phyloP scores from a whole-genome alignment of 1,140 invertebrate species.

The Solenopsis invicta region DNA sequence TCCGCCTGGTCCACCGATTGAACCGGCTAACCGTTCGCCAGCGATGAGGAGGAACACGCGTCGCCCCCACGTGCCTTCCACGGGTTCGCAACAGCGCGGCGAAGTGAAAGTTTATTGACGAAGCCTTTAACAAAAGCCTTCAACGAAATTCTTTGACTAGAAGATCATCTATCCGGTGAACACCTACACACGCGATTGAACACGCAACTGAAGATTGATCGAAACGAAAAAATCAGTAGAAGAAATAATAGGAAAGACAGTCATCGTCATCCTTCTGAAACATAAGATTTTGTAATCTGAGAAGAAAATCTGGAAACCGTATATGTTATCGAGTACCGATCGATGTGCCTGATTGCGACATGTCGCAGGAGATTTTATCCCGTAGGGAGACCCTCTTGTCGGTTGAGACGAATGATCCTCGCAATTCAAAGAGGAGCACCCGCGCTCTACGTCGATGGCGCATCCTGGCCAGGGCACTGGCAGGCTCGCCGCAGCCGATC shows the following conservation, averaged over 20 bases:
- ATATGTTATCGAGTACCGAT: background rate
- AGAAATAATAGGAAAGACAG: background rate
- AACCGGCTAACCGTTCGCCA: conserved; percentile 5
- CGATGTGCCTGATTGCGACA: conserved; percentile 26
- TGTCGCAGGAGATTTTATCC: conserved; percentile 48
- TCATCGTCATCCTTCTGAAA: background rate
- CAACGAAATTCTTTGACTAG: background rate
- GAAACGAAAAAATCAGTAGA: background rate
- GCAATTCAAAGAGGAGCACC: conserved; percentile 66
- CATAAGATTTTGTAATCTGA: background rate
- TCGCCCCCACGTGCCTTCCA: conserved; percentile 45
- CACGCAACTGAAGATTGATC: background rate
- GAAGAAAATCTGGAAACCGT: background rate
- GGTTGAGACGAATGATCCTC: background rate
- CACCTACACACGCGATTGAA: background rate
- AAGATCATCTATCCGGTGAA: background rate
- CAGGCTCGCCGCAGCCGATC: conserved; percentile 83
- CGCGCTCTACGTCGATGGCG: conserved; percentile 90
- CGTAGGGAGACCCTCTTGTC: background rate
- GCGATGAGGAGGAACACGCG: conserved; percentile 42
- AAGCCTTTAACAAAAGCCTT: background rate
- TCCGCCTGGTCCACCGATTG: background rate
- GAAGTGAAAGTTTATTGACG: conserved; percentile 22
- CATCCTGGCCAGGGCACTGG: conserved; percentile 90
- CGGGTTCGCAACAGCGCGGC: conserved; percentile 2